These are phyloP conservation scores for Progne subis DNA, from an alignment of 2,113 vertebrate genomes.

Conservation along the genomic window DNA sequence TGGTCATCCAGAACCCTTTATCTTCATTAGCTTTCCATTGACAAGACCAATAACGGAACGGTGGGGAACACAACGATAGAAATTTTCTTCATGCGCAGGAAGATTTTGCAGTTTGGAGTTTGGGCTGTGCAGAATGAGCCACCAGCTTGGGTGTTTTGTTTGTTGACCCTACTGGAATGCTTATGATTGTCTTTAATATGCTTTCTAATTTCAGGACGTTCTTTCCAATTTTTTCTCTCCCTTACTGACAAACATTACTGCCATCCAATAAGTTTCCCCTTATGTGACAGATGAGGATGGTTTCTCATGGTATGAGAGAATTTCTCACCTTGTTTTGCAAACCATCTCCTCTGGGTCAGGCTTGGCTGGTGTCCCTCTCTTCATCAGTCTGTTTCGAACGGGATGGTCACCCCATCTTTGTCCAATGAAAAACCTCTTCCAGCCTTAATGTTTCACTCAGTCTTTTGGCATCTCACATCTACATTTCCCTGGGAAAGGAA, in stretches of 20 bases:
- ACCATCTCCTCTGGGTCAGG: neutral
- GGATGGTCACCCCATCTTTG: neutral
- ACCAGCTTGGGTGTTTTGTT: neutral
- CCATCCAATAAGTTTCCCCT: neutral
- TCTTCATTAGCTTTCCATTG: neutral
- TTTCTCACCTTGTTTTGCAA: neutral
- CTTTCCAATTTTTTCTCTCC: neutral
- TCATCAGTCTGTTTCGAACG: neutral
- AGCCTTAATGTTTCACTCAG: neutral
- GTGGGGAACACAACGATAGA: neutral
- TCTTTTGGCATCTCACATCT: neutral
- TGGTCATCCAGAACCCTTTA: neutral
- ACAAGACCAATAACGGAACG: neutral
- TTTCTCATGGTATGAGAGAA: neutral
- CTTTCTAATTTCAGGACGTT: neutral
- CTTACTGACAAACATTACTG: neutral
- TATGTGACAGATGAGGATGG: neutral
- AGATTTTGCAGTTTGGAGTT: neutral
- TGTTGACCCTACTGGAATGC: neutral
- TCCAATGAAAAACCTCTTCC: neutral
- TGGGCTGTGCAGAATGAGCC: neutral
- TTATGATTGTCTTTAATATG: neutral
- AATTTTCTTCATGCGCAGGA: neutral
- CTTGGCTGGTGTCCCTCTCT: neutral
- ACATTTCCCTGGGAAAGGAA: neutral